Base-by-base conservation (phyloP, 2,113 vertebrate species). In the Platysternon megacephalum region DNA sequence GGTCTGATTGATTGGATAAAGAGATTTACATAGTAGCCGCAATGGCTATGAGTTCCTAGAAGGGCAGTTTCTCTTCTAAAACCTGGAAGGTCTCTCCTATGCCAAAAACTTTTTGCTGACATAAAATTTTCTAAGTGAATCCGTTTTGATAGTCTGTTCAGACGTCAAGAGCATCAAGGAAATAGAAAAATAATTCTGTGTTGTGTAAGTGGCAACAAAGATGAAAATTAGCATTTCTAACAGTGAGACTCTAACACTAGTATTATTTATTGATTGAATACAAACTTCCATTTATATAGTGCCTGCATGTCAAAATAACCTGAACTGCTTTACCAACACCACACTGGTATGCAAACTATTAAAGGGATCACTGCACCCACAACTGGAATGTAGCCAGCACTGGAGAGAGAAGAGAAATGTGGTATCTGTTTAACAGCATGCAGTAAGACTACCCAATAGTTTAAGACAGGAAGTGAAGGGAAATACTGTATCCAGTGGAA, bases 1-100 rank as follows among this genome's bases (percentile, higher is more conserved):
- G 88, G 91, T 94, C 93, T 96, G 91, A 96, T 93, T 96, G 95
- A 98, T 95, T 97, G 96, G 97, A 97, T 97, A 97, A 97, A 98
- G 94, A 97, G 95, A 96, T 97, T 98, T 97, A 91, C 95, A 93
- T 97, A 91, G 86, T 92, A 96, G 88, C 85, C 97, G 82, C 93
- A 92, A 96, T 53, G 96, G 84, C 86, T 91, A 94, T 61, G 92
- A 95, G 81, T 93, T 97, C 79, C 93, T 91, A 81, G 61, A 85
- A 86, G 95, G 49, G 26, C 96, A 94, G 42, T 74, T 95, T 95
- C 92, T 93, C 83, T 94, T 93, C 95, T 52, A 82, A 93, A 95
- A 78, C 91, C 84, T 74, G 95, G 79, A 89, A 98, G 91, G n/a
- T 32, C 35, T 55, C 21, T 91, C 83, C 49, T 86, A 32, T 8